A percentile compares a stretch with the other conserved stretches of the same genome.
phyloP scores from a whole-genome alignment of 1,140 invertebrate genomes.

The Megathymus violae region DNA sequence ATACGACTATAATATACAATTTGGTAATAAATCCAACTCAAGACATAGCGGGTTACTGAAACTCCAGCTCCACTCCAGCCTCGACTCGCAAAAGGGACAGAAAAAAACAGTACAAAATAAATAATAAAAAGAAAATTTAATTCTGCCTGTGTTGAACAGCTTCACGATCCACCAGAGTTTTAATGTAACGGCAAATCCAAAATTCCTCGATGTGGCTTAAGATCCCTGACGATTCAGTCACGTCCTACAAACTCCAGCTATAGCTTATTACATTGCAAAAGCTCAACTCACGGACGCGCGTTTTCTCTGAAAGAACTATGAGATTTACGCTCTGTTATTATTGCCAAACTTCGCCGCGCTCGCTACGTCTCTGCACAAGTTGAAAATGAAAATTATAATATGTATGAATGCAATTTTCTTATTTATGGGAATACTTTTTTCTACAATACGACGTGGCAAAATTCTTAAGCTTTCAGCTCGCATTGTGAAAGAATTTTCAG shows the following conservation, averaged over 20 bases:
- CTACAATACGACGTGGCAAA: slow-evolving; percentile 10
- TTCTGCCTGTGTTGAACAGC: no score
- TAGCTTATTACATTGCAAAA: slow-evolving; percentile 29
- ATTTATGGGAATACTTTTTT: slow-evolving; percentile 26
- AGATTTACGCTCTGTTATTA: slow-evolving; percentile 32
- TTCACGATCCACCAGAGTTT: no score
- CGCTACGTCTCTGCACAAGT: slow-evolving; percentile 29
- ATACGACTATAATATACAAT: no score
- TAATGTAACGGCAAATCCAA: no score
- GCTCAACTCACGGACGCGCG: slow-evolving; percentile 20
- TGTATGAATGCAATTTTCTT: slow-evolving; percentile 35
- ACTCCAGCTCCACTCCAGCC: no score
- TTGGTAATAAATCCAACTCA: no score
- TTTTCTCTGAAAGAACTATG: slow-evolving; percentile 31
- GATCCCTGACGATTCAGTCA: no score
- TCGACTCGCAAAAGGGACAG: no score
- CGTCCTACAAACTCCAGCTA: background rate
- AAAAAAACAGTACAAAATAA: no score
- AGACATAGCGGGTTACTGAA: no score
- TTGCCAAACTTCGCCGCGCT: slow-evolving; percentile 27
- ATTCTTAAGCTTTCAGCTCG: slow-evolving; percentile 9
- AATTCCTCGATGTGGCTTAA: no score
- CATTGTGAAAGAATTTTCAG: slow-evolving; percentile 13
- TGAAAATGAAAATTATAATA: slow-evolving; percentile 34
- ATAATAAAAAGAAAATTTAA: no score